These are phyloP conservation scores for Schrankia costaestrigalis DNA, from an alignment of 2,888 invertebrate genomes.

Conservation along the genomic window DNA sequence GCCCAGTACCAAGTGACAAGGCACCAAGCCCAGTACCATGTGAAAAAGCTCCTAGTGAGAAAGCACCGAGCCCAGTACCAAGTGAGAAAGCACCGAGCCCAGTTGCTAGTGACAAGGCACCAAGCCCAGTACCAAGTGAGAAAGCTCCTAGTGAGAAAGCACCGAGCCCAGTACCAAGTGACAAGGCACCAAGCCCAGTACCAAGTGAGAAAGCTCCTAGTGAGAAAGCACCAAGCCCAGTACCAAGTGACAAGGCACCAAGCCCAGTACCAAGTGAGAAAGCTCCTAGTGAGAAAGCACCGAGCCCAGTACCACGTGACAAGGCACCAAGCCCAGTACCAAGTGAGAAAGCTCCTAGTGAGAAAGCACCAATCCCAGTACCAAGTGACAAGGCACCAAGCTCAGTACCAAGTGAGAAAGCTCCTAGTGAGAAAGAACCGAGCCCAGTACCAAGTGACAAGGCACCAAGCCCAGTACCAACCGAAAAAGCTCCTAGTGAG, in stretches of 20 bases:
- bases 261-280: no score
- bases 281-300: constrained; percentile 5
- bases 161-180: constrained; percentile 8
- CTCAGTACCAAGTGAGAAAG: neutral
- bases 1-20: constrained; percentile 1
- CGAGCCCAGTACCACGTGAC: constrained; percentile 4
- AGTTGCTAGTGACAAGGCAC: constrained; percentile 1
- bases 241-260: neutral
- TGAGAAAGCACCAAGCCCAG: constrained; percentile 14
- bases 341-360: neutral
- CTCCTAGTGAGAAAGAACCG: neutral
- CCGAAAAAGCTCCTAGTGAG: neutral
- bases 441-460: constrained; percentile 2
- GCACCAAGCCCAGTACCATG: neutral
- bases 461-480: neutral
- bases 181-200: constrained; percentile 4
- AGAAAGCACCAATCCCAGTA: constrained; percentile 1
- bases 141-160: constrained; percentile 10
- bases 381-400: neutral
- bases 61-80: constrained; percentile 3
- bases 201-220: constrained; percentile 10
- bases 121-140: neutral
- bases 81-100: constrained; percentile 5
- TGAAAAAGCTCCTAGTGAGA: constrained; percentile 4
- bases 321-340: neutral